A percentile compares a stretch with the other conserved stretches of the same genome.
phyloP scores from a whole-genome alignment of 2,888 invertebrate genomes.

The Drosophila cognata region DNA sequence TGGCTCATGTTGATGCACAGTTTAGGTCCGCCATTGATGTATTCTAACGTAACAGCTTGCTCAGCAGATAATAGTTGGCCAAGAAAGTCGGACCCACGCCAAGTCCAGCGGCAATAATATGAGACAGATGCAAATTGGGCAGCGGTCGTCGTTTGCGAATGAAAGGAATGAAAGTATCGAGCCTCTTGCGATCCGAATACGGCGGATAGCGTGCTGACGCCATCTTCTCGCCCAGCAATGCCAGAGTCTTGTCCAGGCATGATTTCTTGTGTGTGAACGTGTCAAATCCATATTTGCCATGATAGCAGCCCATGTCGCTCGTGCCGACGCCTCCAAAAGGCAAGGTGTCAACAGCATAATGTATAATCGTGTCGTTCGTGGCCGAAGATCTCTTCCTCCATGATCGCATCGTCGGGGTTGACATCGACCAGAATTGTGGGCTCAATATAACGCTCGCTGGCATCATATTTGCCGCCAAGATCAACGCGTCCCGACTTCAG shows the following conservation, averaged over 20 bases:
- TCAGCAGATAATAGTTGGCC: slow-evolving; percentile 82
- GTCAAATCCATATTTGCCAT: slow-evolving; percentile 95
- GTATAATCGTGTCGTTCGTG: slow-evolving; percentile 96
- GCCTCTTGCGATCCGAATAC: slow-evolving; percentile 91
- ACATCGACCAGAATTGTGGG: slow-evolving; percentile 94
- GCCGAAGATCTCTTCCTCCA: slow-evolving; percentile 98
- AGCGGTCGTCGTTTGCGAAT: slow-evolving; percentile 89
- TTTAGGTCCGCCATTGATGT: slow-evolving; percentile 31
- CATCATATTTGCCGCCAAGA: slow-evolving; percentile 92
- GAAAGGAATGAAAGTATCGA: slow-evolving; percentile 87
- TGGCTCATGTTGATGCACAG: slow-evolving; percentile 24
- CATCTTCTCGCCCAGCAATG: slow-evolving; percentile 89
- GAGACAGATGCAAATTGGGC: slow-evolving; percentile 87
- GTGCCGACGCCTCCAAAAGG: slow-evolving; percentile 98
- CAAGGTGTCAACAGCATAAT: slow-evolving; percentile 93
- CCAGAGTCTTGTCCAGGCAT: slow-evolving; percentile 90
- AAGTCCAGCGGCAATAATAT: slow-evolving; percentile 89
- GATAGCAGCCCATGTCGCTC: slow-evolving; percentile 97
- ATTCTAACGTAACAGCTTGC: slow-evolving; percentile 76
- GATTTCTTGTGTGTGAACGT: slow-evolving; percentile 97
- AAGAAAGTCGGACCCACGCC: slow-evolving; percentile 88
- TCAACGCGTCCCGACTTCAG: slow-evolving; percentile 90
- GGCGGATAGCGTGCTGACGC: slow-evolving; percentile 92
- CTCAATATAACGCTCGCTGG: slow-evolving; percentile 91
- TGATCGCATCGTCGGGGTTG: slow-evolving; percentile 89